Conservation (phyloP, 2,797 vertebrate genomes). For the Huso huso region DNA sequence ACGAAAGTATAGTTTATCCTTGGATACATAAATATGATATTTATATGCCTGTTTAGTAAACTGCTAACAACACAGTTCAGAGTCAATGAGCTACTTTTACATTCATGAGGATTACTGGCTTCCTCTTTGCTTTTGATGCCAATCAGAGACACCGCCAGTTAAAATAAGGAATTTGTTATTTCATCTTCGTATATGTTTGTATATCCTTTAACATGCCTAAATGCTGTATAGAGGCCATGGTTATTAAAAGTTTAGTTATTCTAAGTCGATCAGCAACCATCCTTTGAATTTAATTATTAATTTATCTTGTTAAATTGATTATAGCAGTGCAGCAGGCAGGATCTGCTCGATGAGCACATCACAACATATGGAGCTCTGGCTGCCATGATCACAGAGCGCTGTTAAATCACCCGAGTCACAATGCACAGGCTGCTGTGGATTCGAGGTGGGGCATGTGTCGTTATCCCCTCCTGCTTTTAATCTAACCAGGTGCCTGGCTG, state of each 20-base stretch:
- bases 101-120: constrained; percentile 71
- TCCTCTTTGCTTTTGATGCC: constrained; percentile 73
- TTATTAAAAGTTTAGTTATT: constrained; percentile 61
- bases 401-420: constrained; percentile 29
- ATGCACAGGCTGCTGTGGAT: background rate
- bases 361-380: constrained; percentile 41
- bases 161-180: constrained; percentile 29
- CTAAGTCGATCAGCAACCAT: constrained; percentile 60
- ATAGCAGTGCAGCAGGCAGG: constrained; percentile 49
- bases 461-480: constrained; percentile 19
- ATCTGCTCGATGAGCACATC: constrained; percentile 50
- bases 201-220: constrained; percentile 30
- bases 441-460: background rate
- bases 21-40: constrained; percentile 56
- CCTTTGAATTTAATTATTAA: constrained; percentile 70
- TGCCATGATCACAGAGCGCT: constrained; percentile 20
- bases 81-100: constrained; percentile 74
- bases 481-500: constrained; percentile 22
- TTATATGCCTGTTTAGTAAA: constrained; percentile 63
- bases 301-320: constrained; percentile 68
- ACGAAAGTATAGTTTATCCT: constrained; percentile 45
- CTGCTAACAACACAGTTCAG: constrained; percentile 64
- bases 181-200: constrained; percentile 25
- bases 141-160: constrained; percentile 50
- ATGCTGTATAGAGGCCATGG: constrained; percentile 50